Base-by-base conservation (phyloP, 2,113 vertebrate genomes). In the Hyperopisus bebe region DNA sequence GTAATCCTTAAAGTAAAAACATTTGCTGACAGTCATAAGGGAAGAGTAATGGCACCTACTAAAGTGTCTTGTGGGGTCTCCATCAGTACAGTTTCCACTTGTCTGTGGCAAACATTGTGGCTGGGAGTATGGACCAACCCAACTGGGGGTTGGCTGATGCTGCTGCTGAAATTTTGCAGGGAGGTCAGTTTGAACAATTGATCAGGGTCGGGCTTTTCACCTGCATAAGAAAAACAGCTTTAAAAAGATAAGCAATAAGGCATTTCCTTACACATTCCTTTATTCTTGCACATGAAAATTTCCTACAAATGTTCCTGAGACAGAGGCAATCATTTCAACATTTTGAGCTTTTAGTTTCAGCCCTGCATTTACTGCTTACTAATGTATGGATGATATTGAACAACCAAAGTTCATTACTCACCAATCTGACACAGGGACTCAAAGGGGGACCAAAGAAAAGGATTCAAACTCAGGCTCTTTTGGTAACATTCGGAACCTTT, bases 401-500 rank as follows among this genome's bases (percentile, higher is more conserved):
- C 35, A 39, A 39, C 24, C 35, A 80, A 84, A 84, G 21, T 21
- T 9, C 27, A 46, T 62, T 88, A 88, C 48, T 95, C 96, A 99
- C 98, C 98, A 94, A 99, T 97, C 95, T 99, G 98, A 97, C 98
- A 99, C 58, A 99, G 96, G 13, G 97, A 98, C 93, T 99, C 98
- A 94, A 99, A 99, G 21, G 98, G 97, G 82, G 98, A 98, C 98
- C 98, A 99, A 91, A 99, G 97, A 93, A 99, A 99, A 90, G 98
- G 98, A 94, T 99, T 99, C 95, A 99, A 97, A 93, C 95, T 97
- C 96, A 99, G 96, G 97, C 98, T 99, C 95, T 96, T 98, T 96
- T 98, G 98, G 95, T 98, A 99, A 97, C 98, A 99, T 95, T 99
- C 98, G 2, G 98, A 97, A 94, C 98, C 98, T 97, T 98, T 99